Conservation (phyloP, 2,797 vertebrate species). For the Delichon dasypus region DNA sequence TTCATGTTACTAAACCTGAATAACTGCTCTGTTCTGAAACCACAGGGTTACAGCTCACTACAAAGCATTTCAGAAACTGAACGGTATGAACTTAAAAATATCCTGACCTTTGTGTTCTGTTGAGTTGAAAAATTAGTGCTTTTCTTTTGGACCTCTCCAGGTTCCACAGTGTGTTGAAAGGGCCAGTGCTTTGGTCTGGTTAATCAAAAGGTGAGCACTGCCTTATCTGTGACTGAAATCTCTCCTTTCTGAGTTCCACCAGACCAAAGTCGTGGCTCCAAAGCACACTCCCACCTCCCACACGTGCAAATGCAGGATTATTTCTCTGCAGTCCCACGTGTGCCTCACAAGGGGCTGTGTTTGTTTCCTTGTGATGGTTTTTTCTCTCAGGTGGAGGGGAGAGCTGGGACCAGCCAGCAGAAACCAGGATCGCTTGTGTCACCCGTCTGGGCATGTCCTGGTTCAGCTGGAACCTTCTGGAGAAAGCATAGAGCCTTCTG, state of each 20-base stretch:
- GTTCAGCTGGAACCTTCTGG: not conserved
- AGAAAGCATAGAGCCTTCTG: not conserved
- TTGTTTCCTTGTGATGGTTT: not conserved
- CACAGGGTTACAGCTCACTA: not conserved
- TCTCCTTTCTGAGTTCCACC: not conserved
- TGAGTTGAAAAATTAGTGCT: not conserved
- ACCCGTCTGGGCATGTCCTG: fast-evolving
- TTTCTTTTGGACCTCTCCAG: not conserved
- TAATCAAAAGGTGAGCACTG: not conserved
- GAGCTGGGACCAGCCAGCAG: not conserved
- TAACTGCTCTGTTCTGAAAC: slow-evolving; percentile 30
- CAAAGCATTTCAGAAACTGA: not conserved
- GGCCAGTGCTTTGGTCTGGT: not conserved
- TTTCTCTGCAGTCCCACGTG: not conserved
- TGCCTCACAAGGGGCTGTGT: not conserved
- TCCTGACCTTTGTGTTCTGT: not conserved
- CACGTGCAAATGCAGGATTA: fast-evolving
- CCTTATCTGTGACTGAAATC: not conserved
- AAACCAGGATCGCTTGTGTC: fast-evolving
- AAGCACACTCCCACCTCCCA: not conserved
- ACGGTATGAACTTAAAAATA: not conserved
- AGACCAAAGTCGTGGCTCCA: not conserved
- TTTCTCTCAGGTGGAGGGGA: not conserved
- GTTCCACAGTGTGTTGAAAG: not conserved
- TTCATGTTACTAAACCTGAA: slow-evolving; percentile 14